phyloP scores from a whole-genome alignment of 1,140 invertebrate species.

The Manduca sexta region DNA sequence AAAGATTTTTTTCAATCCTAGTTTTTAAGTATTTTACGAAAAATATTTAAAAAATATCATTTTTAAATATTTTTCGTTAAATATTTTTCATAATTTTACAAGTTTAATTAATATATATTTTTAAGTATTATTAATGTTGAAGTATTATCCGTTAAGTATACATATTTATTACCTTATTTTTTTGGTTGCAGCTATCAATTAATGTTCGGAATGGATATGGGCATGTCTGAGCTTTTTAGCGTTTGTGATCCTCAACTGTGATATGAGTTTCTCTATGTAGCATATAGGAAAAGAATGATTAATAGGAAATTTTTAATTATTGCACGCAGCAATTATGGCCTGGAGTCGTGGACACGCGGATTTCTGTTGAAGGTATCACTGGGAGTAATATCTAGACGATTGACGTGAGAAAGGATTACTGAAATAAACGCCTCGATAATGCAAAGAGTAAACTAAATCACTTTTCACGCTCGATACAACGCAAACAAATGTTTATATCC shows the following conservation, averaged over 20 bases:
- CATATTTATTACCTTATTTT: constrained; percentile 23
- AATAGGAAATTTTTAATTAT: constrained; percentile 56
- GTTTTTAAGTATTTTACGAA: too few relatives aligned
- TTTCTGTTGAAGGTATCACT: constrained; percentile 68
- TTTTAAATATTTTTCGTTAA: too few relatives aligned
- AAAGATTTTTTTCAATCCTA: too few relatives aligned
- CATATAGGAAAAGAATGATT: constrained; percentile 28
- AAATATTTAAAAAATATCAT: too few relatives aligned
- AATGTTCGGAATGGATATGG: constrained; percentile 69
- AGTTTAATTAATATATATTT: too few relatives aligned
- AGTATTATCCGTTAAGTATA: constrained; percentile 11
- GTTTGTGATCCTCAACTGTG: constrained; percentile 60
- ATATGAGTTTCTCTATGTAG: constrained; percentile 53
- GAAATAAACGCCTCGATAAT: not conserved
- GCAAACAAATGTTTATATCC: not conserved
- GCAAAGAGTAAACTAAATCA: not conserved
- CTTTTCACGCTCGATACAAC: not conserved
- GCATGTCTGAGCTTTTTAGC: constrained; percentile 64
- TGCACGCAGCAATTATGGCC: constrained; percentile 72
- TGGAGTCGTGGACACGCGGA: constrained; percentile 66
- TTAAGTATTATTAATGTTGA: too few relatives aligned
- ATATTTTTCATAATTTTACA: too few relatives aligned
- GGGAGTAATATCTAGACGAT: constrained; percentile 59
- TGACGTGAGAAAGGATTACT: not conserved
- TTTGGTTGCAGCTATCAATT: constrained; percentile 68